Evolutionary conservation across 2,113 vertebrate genomes (phyloP), one percentile per base, ranked within the genome.

Genomic region (Toxotes chatareus): DNA sequence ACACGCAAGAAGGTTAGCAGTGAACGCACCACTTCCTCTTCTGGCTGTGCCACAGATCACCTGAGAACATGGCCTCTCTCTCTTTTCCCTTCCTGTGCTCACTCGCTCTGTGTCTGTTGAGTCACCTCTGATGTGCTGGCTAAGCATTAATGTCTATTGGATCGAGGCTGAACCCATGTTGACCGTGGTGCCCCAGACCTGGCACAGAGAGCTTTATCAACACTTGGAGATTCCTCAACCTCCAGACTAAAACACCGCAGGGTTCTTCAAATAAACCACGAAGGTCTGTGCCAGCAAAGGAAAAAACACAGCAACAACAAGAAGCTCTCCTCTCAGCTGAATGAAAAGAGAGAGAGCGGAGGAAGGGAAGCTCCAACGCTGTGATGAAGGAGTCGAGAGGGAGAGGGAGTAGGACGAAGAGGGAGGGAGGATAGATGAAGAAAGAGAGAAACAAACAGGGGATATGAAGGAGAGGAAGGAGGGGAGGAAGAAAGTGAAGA

Each of bases 251-350:
- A 88, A 88, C 79, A 75, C 80, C 46, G 42, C 80, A 53, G 73
- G 73, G 46, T 82, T 83, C 85, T 80, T 84, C 86, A 90, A 91
- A 89, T 87, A 88, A 88, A 89, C 74, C 66, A 17, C 5, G 3
- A n/a, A 10, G 14, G 36, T 53, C 76, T 66, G 79, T 60, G 86
- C 82, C 82, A 89, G 62, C 59, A 66, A 53, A 63, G 14, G 62
- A 42, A 47, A 46, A 79, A 53, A 40, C 13, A 40, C 42, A 59
- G 49, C 56, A 49, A 76, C 16, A 85, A 80, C n/a, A 75, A 71
- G 71, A 69, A 27, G 73, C 47, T 64, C 62, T 79, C 36, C 60
- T 87, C 79, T 82, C 70, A 72, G 47, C 59, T n/a, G 63, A 65
- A 62, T 9, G 57, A 7, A 79, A 27, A 64, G 74, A 79, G 9